These are phyloP conservation scores for Drosophila atripex DNA, from an alignment of 2,888 invertebrate species.

Conservation along the genomic window DNA sequence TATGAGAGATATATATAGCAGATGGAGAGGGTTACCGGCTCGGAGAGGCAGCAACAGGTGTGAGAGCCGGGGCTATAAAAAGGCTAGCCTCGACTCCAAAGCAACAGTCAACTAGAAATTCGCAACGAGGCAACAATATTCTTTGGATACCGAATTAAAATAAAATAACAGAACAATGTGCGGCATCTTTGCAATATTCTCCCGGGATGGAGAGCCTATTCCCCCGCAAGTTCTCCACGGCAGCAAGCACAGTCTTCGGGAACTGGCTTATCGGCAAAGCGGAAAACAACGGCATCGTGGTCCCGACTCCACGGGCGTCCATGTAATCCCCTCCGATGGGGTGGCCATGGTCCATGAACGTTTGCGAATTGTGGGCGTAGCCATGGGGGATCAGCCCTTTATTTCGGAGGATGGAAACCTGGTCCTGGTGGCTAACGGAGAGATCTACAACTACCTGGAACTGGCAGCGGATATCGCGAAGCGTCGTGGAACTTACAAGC, in stretches of 20 bases:
- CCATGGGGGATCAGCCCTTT: slow-evolving; percentile 81
- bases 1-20: background rate
- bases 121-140: background rate
- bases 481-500: slow-evolving; percentile 66
- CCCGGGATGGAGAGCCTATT: slow-evolving; percentile 63
- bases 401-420: slow-evolving; percentile 73
- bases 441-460: slow-evolving; percentile 81
- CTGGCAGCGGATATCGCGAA: slow-evolving; percentile 69
- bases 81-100: background rate
- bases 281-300: slow-evolving; percentile 81
- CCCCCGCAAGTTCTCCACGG: slow-evolving; percentile 44
- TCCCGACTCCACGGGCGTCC: slow-evolving; percentile 81
- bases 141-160: background rate
- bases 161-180: slow-evolving; percentile 69
- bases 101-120: background rate
- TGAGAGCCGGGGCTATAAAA: slow-evolving; percentile 22
- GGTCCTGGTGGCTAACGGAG: slow-evolving; percentile 79
- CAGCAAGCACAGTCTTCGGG: slow-evolving; percentile 67
- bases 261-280: slow-evolving; percentile 81
- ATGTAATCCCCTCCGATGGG: slow-evolving; percentile 68
- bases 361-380: slow-evolving; percentile 78
- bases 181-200: slow-evolving; percentile 82
- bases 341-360: slow-evolving; percentile 81
- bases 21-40: background rate
- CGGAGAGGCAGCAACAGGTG: background rate